Conservation (phyloP, 2,797 vertebrate species). For the Anguilla megastoma region DNA sequence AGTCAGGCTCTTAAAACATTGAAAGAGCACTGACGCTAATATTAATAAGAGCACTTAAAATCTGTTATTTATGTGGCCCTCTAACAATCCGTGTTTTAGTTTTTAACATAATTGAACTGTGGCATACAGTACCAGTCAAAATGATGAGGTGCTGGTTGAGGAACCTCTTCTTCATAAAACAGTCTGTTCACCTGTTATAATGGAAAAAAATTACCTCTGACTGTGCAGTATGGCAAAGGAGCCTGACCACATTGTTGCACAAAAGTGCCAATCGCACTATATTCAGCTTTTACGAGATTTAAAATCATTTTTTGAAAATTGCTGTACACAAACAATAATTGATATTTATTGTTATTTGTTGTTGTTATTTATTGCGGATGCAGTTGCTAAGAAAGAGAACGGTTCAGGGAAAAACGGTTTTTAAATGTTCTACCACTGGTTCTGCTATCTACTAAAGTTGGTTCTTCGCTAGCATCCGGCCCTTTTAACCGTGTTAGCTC, state of each 20-base stretch:
- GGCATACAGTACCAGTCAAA: neutral
- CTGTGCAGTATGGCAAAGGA: neutral
- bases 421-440: neutral
- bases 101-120: neutral
- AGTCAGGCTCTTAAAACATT: neutral
- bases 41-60: neutral
- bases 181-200: neutral
- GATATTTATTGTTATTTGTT: neutral
- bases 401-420: neutral
- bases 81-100: neutral
- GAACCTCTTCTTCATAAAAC: neutral
- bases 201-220: neutral
- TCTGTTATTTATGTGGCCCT: neutral
- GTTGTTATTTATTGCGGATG: conserved; percentile 1
- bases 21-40: neutral
- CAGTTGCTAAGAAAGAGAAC: conserved; percentile 4
- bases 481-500: neutral
- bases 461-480: neutral
- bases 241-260: neutral
- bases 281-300: neutral
- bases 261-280: neutral
- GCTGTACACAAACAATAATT: neutral
- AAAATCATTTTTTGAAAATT: neutral
- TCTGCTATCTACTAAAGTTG: neutral
- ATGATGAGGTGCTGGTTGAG: neutral